These are phyloP conservation scores for Oreohelix idahoensis DNA, from an alignment of 1,140 invertebrate genomes.

Conservation along the genomic window DNA sequence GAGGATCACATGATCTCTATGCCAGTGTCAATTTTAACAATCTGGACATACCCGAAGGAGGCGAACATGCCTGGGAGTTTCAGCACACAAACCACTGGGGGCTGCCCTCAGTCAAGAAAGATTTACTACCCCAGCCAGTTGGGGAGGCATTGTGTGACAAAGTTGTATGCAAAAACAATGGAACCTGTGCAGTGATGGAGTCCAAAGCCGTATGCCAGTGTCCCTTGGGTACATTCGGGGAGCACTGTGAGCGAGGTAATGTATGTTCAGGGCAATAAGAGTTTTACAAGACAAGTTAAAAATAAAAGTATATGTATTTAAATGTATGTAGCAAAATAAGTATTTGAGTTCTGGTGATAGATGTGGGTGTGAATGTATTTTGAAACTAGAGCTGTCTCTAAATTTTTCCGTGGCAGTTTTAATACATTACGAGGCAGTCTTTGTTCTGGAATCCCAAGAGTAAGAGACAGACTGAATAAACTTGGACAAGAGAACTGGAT, in stretches of 20 bases:
- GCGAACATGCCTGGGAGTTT: neutral
- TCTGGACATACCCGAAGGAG: conserved; percentile 2
- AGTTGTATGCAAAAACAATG: conserved; percentile 58
- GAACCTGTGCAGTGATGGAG: conserved; percentile 55
- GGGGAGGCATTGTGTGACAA: conserved; percentile 56
- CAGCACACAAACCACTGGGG: neutral
- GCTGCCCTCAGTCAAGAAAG: neutral
- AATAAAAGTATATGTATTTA: too few species aligned
- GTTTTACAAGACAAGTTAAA: too few species aligned
- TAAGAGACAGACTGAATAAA: too few species aligned
- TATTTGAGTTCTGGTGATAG: too few species aligned
- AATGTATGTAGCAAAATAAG: too few species aligned
- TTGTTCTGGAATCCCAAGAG: too few species aligned
- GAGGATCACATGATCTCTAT: neutral
- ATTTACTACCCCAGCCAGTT: neutral
- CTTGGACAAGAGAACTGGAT: too few species aligned
- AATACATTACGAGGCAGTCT: too few species aligned
- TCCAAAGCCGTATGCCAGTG: conserved; percentile 54
- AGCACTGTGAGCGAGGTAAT: conserved; percentile 59
- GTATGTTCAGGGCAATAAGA: too few species aligned
- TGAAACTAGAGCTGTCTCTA: too few species aligned
- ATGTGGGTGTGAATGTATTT: too few species aligned
- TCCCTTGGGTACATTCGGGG: conserved; percentile 56
- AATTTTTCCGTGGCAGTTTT: too few species aligned
- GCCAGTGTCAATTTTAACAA: neutral